phyloP scores from a whole-genome alignment of 2,888 invertebrate species.

The Macrosoma leucophasiata region DNA sequence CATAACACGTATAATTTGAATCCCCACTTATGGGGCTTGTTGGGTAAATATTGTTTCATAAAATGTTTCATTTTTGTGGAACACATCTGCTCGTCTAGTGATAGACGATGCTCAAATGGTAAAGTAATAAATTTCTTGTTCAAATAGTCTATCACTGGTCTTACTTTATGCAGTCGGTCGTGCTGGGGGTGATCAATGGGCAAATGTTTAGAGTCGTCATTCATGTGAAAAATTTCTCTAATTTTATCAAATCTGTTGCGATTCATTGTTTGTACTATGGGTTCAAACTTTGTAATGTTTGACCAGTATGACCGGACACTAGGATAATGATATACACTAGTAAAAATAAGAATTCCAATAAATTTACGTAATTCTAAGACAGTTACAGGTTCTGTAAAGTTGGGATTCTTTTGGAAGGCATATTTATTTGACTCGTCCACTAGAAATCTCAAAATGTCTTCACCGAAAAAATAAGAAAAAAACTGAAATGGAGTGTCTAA shows the following conservation, averaged over 20 bases:
- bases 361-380: too few species aligned
- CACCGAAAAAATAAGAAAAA: slow-evolving; percentile 32
- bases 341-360: too few species aligned
- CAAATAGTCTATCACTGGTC: slow-evolving; percentile 31
- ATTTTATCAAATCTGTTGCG: slow-evolving; percentile 32
- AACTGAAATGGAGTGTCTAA: slow-evolving; percentile 32
- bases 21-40: slow-evolving; percentile 18
- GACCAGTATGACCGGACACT: slow-evolving; percentile 31
- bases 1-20: slow-evolving; percentile 22
- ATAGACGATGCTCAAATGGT: slow-evolving; percentile 25
- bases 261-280: slow-evolving; percentile 28
- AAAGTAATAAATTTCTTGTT: slow-evolving; percentile 23
- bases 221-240: slow-evolving; percentile 29
- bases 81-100: slow-evolving; percentile 28
- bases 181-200: slow-evolving; percentile 27
- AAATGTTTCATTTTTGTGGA: slow-evolving; percentile 25
- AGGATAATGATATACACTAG: slow-evolving; percentile 28
- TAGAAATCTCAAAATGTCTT: slow-evolving; percentile 27
- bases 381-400: too few species aligned
- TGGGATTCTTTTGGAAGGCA: too few species aligned
- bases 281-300: slow-evolving; percentile 28
- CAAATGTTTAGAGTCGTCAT: slow-evolving; percentile 28
- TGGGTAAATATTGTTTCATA: slow-evolving; percentile 26
- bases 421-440: too few species aligned
- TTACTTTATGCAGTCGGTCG: slow-evolving; percentile 32